Evolutionary conservation across 1,140 invertebrate genomes (phyloP).

Genomic region (Leptinotarsa defecta): DNA sequence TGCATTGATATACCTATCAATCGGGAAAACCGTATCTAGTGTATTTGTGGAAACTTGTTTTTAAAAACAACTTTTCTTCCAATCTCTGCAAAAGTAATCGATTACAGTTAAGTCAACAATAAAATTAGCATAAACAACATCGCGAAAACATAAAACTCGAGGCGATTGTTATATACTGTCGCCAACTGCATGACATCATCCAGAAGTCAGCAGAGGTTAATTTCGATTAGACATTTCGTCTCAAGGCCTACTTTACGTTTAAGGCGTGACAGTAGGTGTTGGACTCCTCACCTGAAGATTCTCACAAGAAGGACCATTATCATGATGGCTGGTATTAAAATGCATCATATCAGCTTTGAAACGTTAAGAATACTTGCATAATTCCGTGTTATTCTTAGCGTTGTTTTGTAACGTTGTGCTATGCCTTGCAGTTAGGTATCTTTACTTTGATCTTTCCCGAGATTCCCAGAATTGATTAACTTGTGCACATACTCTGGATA

Average conservation of each 20-base stretch:
- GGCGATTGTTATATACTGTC: background rate
- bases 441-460: too few relatives aligned
- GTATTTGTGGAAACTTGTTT: too few relatives aligned
- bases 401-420: too few relatives aligned
- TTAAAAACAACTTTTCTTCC: background rate
- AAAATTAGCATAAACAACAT: slow-evolving; percentile 19
- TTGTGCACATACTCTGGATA: too few relatives aligned
- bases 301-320: background rate
- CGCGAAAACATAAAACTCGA: slow-evolving; percentile 2
- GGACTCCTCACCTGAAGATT: slow-evolving; percentile 16
- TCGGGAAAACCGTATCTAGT: too few relatives aligned
- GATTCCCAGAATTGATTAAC: too few relatives aligned
- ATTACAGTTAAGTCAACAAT: slow-evolving; percentile 5
- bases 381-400: too few relatives aligned
- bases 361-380: too few relatives aligned
- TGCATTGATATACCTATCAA: too few relatives aligned
- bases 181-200: slow-evolving; percentile 13
- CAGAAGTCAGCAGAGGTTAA: slow-evolving; percentile 19
- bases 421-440: too few relatives aligned
- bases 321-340: too few relatives aligned
- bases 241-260: slow-evolving; percentile 24
- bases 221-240: slow-evolving; percentile 11
- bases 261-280: slow-evolving; percentile 4
- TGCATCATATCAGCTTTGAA: too few relatives aligned
- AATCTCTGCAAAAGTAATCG: background rate